phyloP scores from a whole-genome alignment of 92 coral and sea anemone species.

The Actinostola sp. region DNA sequence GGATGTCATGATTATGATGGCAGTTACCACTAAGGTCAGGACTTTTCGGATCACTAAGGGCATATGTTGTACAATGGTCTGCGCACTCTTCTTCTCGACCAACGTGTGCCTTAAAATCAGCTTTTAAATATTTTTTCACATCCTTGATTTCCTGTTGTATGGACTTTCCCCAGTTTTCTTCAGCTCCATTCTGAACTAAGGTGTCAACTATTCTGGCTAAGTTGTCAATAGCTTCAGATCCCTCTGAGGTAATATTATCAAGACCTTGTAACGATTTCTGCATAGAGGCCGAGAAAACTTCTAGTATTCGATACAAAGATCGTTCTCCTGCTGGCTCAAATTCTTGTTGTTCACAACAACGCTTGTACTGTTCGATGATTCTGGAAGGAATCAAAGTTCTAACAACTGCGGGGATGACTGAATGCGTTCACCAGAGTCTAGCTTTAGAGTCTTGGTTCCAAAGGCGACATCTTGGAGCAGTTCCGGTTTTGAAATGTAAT shows the following conservation, averaged over 20 bases:
- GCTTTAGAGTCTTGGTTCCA: constrained; percentile 35
- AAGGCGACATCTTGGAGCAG: constrained; percentile 31
- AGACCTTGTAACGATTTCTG: constrained; percentile 29
- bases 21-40: constrained; percentile 27
- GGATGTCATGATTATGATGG: constrained; percentile 33
- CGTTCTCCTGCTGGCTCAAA: constrained; percentile 32
- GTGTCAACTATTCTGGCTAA: not conserved
- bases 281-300: constrained; percentile 51
- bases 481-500: constrained; percentile 19
- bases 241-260: constrained; percentile 26
- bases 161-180: not conserved
- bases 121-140: constrained; percentile 38
- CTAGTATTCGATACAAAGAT: constrained; percentile 44
- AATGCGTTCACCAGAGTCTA: constrained; percentile 31
- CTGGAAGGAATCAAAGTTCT: constrained; percentile 34
- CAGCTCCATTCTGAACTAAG: not conserved
- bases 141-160: not conserved
- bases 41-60: constrained; percentile 38
- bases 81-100: constrained; percentile 32
- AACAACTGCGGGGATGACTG: constrained; percentile 24
- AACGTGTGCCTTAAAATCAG: constrained; percentile 43
- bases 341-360: constrained; percentile 8
- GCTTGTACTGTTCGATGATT: constrained; percentile 31
- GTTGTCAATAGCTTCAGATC: constrained; percentile 38
- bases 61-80: constrained; percentile 34